Evolutionary conservation across 2,113 vertebrate species (phyloP).

Genomic region (Nestor notabilis): DNA sequence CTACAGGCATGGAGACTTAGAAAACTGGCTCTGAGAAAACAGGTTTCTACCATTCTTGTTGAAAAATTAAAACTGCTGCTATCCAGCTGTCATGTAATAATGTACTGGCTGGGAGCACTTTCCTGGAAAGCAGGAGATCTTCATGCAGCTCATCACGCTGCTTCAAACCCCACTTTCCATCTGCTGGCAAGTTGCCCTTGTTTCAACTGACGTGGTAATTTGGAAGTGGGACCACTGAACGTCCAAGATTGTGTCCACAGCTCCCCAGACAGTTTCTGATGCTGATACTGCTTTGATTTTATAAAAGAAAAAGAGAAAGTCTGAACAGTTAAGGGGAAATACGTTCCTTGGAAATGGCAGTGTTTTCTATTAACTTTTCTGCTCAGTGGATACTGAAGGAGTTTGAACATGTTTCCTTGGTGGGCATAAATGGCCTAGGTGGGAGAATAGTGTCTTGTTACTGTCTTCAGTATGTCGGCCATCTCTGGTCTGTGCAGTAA

Average conservation of each 20-base stretch:
- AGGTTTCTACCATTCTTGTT: background rate
- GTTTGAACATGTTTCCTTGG: background rate
- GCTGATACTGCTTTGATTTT: background rate
- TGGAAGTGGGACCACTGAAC: background rate
- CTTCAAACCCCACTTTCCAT: background rate
- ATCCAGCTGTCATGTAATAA: background rate
- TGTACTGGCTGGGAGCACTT: background rate
- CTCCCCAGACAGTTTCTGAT: background rate
- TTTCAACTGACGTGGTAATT: background rate
- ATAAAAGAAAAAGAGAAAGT: background rate
- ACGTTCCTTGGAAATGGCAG: background rate
- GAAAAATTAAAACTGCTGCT: background rate
- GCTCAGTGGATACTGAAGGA: background rate
- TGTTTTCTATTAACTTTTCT: background rate
- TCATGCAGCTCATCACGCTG: background rate
- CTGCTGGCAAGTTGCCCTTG: background rate
- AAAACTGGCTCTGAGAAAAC: background rate
- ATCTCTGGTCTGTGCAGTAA: background rate
- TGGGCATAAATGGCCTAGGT: background rate
- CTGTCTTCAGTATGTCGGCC: background rate
- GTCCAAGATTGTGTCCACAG: background rate
- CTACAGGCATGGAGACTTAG: background rate
- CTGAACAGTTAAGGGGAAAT: background rate
- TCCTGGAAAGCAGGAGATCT: background rate
- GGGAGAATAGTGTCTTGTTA: background rate